Evolutionary conservation across 2,888 invertebrate species (phyloP).

Genomic region (Temnothorax ravouxi): DNA sequence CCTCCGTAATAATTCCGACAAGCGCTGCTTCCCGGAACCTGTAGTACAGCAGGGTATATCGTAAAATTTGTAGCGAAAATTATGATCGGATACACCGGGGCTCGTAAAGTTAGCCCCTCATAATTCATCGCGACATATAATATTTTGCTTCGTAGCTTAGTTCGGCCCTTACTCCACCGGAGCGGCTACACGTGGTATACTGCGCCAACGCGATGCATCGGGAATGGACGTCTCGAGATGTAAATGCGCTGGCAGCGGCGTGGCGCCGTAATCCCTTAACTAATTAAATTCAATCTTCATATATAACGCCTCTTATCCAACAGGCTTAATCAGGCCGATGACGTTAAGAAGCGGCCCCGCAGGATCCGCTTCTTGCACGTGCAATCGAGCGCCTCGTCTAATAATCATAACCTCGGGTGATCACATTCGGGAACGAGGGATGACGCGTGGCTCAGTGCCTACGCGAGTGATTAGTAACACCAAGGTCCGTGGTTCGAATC

Average conservation of each 20-base stretch:
- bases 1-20: conserved; percentile 15
- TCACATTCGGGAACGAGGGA: conserved; percentile 13
- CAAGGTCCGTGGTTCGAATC: too few relatives aligned
- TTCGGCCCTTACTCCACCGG: conserved; percentile 62
- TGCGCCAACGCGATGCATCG: conserved; percentile 41
- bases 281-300: conserved; percentile 58
- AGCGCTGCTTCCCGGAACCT: neutral
- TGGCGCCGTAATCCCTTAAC: conserved; percentile 9
- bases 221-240: conserved; percentile 62
- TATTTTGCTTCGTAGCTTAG: conserved; percentile 57
- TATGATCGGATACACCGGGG: conserved; percentile 48
- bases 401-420: conserved; percentile 20
- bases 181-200: conserved; percentile 55
- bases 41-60: conserved; percentile 3
- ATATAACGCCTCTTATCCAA: conserved; percentile 51
- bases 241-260: conserved; percentile 15
- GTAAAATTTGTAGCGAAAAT: conserved; percentile 51
- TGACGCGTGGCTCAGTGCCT: too few relatives aligned
- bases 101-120: conserved; percentile 51
- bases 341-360: conserved; percentile 38
- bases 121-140: conserved; percentile 69
- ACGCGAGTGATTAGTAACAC: too few relatives aligned
- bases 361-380: neutral
- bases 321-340: conserved; percentile 52
- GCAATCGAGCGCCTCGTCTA: conserved; percentile 2